Evolutionary conservation across 2,797 vertebrate species (phyloP).

Genomic region (Odontamblyopus rebecca): DNA sequence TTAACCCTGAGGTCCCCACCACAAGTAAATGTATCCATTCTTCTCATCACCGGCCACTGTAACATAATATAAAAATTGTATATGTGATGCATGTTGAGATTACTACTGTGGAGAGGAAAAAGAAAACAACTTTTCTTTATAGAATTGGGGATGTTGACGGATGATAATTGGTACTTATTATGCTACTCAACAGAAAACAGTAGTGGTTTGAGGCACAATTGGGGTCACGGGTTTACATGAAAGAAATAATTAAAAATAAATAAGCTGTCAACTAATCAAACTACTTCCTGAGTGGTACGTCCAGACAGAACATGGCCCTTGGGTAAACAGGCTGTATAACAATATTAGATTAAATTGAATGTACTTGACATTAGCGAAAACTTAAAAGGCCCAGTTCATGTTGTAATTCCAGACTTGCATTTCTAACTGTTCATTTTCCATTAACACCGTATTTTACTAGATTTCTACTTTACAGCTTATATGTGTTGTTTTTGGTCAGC

Average conservation of each 20-base stretch:
- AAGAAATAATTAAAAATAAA: slow-evolving; percentile 34
- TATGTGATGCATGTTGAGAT: background rate
- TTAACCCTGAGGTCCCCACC: slow-evolving; percentile 46
- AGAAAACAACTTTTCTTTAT: slow-evolving; percentile 7
- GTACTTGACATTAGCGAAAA: background rate
- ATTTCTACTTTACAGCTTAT: slow-evolving; percentile 3
- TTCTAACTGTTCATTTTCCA: slow-evolving; percentile 9
- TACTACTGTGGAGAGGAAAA: slow-evolving; percentile 7
- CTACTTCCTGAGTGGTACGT: slow-evolving; percentile 22
- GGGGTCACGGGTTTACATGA: slow-evolving; percentile 25
- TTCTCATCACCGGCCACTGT: slow-evolving; percentile 12
- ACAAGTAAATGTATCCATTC: slow-evolving; percentile 31
- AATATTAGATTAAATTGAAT: slow-evolving; percentile 1
- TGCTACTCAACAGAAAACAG: slow-evolving; percentile 11
- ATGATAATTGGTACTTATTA: slow-evolving; percentile 40
- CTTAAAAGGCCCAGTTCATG: background rate
- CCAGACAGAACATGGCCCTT: slow-evolving; percentile 14
- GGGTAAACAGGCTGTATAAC: slow-evolving; percentile 4
- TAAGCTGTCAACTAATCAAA: slow-evolving; percentile 24
- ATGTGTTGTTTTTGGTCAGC: slow-evolving; percentile 33
- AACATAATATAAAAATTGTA: background rate
- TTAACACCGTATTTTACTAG: slow-evolving; percentile 6
- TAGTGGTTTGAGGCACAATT: slow-evolving; percentile 27
- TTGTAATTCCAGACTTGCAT: slow-evolving; percentile 12
- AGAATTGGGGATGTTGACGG: slow-evolving; percentile 19